Conservation (phyloP, 2,797 vertebrate species). For the Helarctos malayanus region DNA sequence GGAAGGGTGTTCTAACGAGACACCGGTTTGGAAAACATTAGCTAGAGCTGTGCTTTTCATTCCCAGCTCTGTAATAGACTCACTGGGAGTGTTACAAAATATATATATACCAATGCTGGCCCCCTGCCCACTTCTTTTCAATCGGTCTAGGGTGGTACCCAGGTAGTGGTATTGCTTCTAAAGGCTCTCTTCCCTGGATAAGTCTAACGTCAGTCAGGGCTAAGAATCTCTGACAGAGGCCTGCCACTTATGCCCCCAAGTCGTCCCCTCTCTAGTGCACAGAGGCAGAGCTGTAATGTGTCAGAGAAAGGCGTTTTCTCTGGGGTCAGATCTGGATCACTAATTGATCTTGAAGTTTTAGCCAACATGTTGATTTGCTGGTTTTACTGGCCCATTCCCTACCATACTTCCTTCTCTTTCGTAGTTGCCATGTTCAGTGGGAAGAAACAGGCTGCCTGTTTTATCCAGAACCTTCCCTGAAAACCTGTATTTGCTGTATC, state of each 20-base stretch:
- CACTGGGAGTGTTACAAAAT: neutral
- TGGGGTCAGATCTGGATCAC: neutral
- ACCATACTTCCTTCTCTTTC: neutral
- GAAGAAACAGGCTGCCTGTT: neutral
- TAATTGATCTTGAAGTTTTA: neutral
- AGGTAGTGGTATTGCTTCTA: neutral
- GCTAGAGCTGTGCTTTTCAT: neutral
- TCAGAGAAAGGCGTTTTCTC: conserved; percentile 9
- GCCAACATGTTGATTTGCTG: neutral
- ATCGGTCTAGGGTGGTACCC: neutral
- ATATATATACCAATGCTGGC: no score
- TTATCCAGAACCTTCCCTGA: neutral
- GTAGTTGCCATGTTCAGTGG: neutral
- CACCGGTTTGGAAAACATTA: neutral
- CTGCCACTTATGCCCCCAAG: neutral
- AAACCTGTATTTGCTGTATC: neutral
- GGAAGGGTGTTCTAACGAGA: neutral
- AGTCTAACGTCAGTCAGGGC: neutral
- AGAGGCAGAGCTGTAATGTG: neutral
- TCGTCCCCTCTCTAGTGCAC: neutral
- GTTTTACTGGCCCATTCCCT: neutral
- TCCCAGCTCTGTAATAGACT: neutral
- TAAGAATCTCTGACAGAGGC: neutral
- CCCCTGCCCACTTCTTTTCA: neutral
- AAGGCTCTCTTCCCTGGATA: neutral